Evolutionary conservation across 2,113 vertebrate species (phyloP).

Genomic region (Paramormyrops kingsleyae): DNA sequence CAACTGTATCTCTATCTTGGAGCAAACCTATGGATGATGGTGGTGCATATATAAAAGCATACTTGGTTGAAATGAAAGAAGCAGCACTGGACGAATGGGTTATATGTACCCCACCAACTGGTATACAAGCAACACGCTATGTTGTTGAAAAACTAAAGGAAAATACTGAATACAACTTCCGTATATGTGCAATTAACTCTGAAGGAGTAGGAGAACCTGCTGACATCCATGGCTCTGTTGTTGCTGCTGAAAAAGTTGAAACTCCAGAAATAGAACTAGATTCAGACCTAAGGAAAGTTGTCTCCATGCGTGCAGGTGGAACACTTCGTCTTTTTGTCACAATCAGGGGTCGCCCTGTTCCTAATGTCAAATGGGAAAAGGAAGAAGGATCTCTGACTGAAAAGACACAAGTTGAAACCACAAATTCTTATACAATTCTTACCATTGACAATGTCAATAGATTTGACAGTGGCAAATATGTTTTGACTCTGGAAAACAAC

Average conservation of each 20-base stretch:
- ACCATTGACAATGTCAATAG: slow-evolving; percentile 95
- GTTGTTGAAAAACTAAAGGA: slow-evolving; percentile 83
- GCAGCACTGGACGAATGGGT: slow-evolving; percentile 80
- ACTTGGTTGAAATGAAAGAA: slow-evolving; percentile 88
- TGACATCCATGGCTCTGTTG: slow-evolving; percentile 72
- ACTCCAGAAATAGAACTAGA: slow-evolving; percentile 95
- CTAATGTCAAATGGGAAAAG: slow-evolving; percentile 91
- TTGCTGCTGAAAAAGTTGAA: slow-evolving; percentile 75
- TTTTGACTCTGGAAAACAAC: slow-evolving; percentile 82
- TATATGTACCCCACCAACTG: slow-evolving; percentile 80
- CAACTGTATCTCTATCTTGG: slow-evolving; percentile 87
- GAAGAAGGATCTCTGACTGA: slow-evolving; percentile 78
- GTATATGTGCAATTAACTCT: slow-evolving; percentile 88
- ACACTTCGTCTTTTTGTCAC: slow-evolving; percentile 89
- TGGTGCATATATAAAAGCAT: slow-evolving; percentile 84
- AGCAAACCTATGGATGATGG: slow-evolving; percentile 87
- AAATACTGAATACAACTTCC: slow-evolving; percentile 87
- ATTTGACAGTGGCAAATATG: slow-evolving; percentile 94
- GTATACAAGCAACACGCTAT: slow-evolving; percentile 79
- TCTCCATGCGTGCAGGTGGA: slow-evolving; percentile 81
- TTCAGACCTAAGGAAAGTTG: slow-evolving; percentile 90
- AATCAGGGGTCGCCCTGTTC: slow-evolving; percentile 90
- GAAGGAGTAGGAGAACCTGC: slow-evolving; percentile 91
- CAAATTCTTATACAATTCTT: slow-evolving; percentile 92
- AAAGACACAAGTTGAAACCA: slow-evolving; percentile 77